Base-by-base conservation (phyloP, 2,888 invertebrate genomes). In the Graphium colonna region DNA sequence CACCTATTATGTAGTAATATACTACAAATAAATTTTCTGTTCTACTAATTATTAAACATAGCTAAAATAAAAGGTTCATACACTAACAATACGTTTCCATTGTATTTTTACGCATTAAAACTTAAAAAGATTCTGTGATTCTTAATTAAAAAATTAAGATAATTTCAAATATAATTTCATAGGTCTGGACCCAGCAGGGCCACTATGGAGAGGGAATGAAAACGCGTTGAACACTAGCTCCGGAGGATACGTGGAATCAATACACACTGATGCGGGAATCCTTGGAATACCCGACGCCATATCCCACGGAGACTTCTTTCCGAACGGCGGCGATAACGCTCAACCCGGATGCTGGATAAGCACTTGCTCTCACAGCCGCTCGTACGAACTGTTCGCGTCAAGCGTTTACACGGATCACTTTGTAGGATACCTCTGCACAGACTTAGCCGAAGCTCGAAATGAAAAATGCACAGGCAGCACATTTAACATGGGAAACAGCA, bases 321-420 rank as follows among this genome's bases (percentile, higher is more conserved):
- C 80, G 3, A 84, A 83, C 47, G 79, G 81, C 9, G 83, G 82
- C 26, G 71, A 59, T 43, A 70, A 74, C 55, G 66, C 65, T 2
- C 82, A 81, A 56, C 83, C 84, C 17, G 84, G 82, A 1, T 83
- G 83, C 54, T 55, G 56, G 59, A 5, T 64, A 8, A 76, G 67
- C 54, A 68, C 69, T 4, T 21, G 21, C 57, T 82, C 81, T 2
- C 84, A 84, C 55, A 64, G 73, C 3, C 75, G 80, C 7, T 61
- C 80, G 0, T 56, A 61, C 18, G 66, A 75, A 7, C 61, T 80
- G 2, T 77, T 77, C 48, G 81, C 79, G 0, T 59, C 79, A 3
- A 78, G 68, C 26, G 68, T 83, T 1, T 65, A 67, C 39, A 48
- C 47, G 49, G 76, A 80, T 61, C 75, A 73, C 33, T 71, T 82